Evolutionary conservation across 1,140 invertebrate genomes (phyloP), one percentile per base, ranked within the genome.

Genomic region (Drusus annulatus): DNA sequence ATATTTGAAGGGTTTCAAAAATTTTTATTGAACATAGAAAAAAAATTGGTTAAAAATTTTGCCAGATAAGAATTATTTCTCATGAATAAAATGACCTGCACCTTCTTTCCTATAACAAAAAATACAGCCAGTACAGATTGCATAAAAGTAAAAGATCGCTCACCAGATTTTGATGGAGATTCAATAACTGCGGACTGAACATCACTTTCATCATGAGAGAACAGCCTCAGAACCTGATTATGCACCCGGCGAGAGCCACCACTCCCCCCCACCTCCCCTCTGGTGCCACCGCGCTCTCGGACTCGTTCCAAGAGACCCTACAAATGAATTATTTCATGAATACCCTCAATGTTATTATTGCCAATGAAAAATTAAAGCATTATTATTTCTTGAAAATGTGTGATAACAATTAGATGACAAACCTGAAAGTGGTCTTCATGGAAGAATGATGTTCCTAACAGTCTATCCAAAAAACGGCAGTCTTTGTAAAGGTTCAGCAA

Each of bases 401-500:
- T 45, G 13, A 2, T 45, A 45, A 45, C 36, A 45, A 45, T 45
- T 45, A 45, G 36, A 8, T 50, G 60, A 58, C 85, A 87, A 84
- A 90, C 89, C 86, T 90, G 92, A 84, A 95, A 94, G 85, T 95
- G 93, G 81, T 93, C 92, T 84, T 95, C 95, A 82, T 96, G 94
- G 85, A 97, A 97, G 88, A 96, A 96, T 0, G 93, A 93, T 0
- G 96, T 96, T 52, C 94, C 94, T 91, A 97, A 94, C 4, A 96
- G 87, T 83, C 94, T 93, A 86, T 97, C 96, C 86, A 97, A 91
- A 83, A 93, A 96, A 74, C 95, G 93, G 84, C 95, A 96, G 86
- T 96, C 95, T 87, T 96, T 96, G 85, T 97, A 97, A 23, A 97
- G 92, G 80, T 93, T 92, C 19, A 97, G 86, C 17, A 97, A 87